Evolutionary conservation across 2,113 vertebrate genomes (phyloP).

Genomic region (Eretmochelys imbricata): DNA sequence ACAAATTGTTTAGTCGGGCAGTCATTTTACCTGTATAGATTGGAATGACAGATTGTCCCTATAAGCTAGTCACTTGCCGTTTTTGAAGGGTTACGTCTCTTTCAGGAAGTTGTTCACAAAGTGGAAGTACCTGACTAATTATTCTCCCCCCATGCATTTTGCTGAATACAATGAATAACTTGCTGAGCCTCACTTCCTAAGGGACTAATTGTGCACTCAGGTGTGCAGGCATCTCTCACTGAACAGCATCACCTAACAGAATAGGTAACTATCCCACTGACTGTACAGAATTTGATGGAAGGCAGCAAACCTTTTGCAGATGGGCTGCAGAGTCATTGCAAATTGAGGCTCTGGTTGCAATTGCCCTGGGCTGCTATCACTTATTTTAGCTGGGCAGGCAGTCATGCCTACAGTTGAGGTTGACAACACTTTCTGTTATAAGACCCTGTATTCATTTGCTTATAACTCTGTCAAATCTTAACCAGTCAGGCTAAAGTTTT

Average conservation of each 20-base stretch:
- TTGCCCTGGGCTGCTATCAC: background rate
- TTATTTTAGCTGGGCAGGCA: background rate
- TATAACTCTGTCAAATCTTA: background rate
- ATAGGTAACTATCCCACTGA: background rate
- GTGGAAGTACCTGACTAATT: slow-evolving; percentile 50
- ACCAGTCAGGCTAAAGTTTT: background rate
- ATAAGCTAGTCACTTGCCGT: slow-evolving; percentile 12
- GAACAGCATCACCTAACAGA: background rate
- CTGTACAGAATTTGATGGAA: background rate
- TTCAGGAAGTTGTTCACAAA: slow-evolving; percentile 42
- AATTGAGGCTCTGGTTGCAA: background rate
- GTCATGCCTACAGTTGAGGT: background rate
- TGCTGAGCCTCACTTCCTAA: slow-evolving; percentile 2
- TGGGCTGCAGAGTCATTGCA: background rate
- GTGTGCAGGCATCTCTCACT: background rate
- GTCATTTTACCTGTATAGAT: slow-evolving; percentile 29
- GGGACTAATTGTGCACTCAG: slow-evolving; percentile 18
- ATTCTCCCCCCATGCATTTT: slow-evolving; percentile 43
- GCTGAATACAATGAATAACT: slow-evolving; percentile 23
- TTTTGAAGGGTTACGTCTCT: slow-evolving; percentile 18
- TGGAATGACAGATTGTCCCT: slow-evolving; percentile 45
- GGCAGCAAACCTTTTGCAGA: background rate
- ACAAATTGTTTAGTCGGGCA: slow-evolving; percentile 22
- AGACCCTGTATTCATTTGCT: background rate
- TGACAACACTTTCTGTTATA: background rate